Evolutionary conservation across 2,888 invertebrate genomes (phyloP).

Genomic region (Callyntrura guangdongensis): DNA sequence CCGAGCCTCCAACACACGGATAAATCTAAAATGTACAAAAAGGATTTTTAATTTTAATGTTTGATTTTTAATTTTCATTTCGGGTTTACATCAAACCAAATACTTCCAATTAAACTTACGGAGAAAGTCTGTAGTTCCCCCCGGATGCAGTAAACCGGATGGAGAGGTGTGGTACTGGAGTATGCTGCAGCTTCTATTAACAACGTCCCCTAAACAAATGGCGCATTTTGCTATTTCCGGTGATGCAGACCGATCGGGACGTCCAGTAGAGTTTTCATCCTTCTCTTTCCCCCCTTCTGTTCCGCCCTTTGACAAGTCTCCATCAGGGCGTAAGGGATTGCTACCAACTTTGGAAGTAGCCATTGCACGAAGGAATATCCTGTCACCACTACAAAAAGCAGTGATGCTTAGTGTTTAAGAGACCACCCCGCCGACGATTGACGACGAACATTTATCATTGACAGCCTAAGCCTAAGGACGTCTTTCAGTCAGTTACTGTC

Average conservation of each 20-base stretch:
- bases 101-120: conserved; percentile 73
- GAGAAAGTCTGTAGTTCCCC: conserved; percentile 75
- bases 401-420: too few relatives aligned
- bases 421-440: neutral
- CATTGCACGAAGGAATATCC: neutral
- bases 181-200: conserved; percentile 95
- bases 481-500: too few relatives aligned
- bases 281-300: conserved; percentile 42
- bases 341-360: conserved; percentile 35
- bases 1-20: conserved; percentile 63
- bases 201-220: conserved; percentile 95
- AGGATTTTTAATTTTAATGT: neutral
- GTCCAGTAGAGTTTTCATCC: conserved; percentile 63
- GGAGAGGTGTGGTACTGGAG: conserved; percentile 80
- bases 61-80: too few relatives aligned
- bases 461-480: too few relatives aligned
- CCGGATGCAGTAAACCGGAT: conserved; percentile 78
- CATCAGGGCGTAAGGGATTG: neutral
- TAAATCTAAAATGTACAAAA: conserved; percentile 16
- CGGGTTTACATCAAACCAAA: too few relatives aligned
- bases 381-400: neutral
- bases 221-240: conserved; percentile 90
- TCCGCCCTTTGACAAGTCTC: conserved; percentile 37
- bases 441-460: neutral
- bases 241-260: conserved; percentile 63